These are phyloP conservation scores for Petroica traversi DNA, from an alignment of 2,113 vertebrate genomes.

Conservation along the genomic window DNA sequence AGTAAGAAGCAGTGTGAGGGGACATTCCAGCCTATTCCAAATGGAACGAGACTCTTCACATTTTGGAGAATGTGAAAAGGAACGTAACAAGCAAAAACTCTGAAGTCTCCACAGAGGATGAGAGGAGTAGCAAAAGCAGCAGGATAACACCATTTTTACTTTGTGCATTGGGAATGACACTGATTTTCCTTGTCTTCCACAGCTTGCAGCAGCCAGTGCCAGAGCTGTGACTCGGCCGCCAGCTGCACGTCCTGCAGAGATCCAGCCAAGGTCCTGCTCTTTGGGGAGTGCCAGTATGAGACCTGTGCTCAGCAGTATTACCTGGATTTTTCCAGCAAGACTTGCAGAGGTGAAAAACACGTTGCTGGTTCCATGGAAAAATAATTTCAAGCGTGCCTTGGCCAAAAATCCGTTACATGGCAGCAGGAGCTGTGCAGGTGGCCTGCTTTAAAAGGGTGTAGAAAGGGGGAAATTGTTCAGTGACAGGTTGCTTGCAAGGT, in stretches of 20 bases:
- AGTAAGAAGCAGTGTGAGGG: background rate
- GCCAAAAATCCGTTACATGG: rapidly evolving
- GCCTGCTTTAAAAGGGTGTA: background rate
- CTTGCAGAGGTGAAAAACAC: conserved; percentile 84
- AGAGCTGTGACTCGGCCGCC: conserved; percentile 77
- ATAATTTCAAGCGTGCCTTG: background rate
- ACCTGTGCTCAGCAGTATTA: conserved; percentile 91
- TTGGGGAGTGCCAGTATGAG: conserved; percentile 90
- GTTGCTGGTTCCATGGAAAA: background rate
- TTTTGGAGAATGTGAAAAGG: background rate
- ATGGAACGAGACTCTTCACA: background rate
- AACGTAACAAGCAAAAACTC: background rate
- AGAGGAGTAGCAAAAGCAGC: background rate
- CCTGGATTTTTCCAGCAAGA: conserved; percentile 81
- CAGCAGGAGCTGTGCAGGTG: background rate
- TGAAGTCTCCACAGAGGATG: no score
- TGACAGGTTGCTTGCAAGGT: background rate
- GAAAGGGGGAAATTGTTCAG: background rate
- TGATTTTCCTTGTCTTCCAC: background rate
- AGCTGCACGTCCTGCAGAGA: conserved; percentile 86
- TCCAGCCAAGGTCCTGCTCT: conserved; percentile 85
- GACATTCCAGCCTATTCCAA: background rate
- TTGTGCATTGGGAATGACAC: background rate
- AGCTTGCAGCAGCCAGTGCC: conserved; percentile 85
- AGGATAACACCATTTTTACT: background rate